phyloP scores from a whole-genome alignment of 2,888 invertebrate species.

The Thumatha senex region DNA sequence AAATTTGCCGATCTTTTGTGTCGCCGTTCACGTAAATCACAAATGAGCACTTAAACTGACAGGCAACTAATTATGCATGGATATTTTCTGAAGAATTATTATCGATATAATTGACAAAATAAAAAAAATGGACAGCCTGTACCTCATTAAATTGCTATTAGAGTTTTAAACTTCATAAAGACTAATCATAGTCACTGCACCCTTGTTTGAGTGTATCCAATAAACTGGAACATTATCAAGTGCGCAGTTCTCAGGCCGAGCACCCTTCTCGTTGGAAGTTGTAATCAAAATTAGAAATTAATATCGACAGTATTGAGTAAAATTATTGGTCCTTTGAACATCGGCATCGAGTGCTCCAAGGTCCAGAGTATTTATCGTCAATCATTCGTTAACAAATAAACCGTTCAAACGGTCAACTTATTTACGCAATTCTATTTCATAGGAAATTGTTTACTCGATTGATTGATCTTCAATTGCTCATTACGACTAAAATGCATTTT shows the following conservation, averaged over 20 bases:
- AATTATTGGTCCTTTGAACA: conserved; percentile 31
- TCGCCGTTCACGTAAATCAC: too few relatives aligned
- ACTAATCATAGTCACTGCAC: conserved; percentile 31
- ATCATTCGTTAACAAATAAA: conserved; percentile 31
- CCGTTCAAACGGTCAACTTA: conserved; percentile 13
- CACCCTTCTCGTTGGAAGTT: conserved; percentile 27
- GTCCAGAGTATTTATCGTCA: conserved; percentile 29
- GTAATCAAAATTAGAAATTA: conserved; percentile 42
- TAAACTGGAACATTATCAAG: conserved; percentile 35
- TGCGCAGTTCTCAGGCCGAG: conserved; percentile 24
- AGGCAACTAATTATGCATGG: too few relatives aligned
- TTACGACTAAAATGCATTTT: too few relatives aligned
- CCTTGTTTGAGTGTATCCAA: conserved; percentile 31
- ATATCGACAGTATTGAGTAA: conserved; percentile 35
- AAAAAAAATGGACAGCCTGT: conserved; percentile 11
- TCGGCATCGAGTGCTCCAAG: conserved; percentile 26
- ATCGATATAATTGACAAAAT: conserved; percentile 3
- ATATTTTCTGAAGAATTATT: too few relatives aligned
- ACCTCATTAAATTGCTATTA: conserved; percentile 7
- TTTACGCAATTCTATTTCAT: conserved; percentile 5
- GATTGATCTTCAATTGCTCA: background rate
- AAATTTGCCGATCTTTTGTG: conserved; percentile 12
- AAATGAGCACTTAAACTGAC: too few relatives aligned
- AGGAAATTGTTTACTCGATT: conserved; percentile 11
- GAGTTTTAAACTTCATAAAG: conserved; percentile 22